A percentile compares a stretch with the other conserved stretches of the same genome.
Conservation (phyloP, 2,797 vertebrate genomes). For the Anas flavirostris region DNA sequence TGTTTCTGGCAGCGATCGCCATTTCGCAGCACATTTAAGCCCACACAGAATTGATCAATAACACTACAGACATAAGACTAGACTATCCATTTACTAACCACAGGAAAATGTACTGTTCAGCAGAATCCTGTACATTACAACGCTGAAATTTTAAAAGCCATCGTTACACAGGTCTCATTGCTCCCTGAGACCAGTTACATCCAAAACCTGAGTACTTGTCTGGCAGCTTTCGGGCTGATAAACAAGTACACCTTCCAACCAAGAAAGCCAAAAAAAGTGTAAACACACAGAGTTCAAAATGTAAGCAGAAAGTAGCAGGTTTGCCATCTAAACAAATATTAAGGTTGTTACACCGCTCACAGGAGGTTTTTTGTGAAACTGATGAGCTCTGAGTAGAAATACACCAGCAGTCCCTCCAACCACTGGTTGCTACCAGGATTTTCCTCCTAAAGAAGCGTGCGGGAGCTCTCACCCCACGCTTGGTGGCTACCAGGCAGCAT, state of each 20-base stretch:
- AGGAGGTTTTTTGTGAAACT: neutral
- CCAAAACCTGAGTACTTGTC: neutral
- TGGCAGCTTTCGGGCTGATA: neutral
- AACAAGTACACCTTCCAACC: neutral
- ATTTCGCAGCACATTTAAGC: constrained; percentile 79
- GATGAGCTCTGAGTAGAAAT: constrained; percentile 12
- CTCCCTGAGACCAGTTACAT: constrained; percentile 39
- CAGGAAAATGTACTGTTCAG: constrained; percentile 81
- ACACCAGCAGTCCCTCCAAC: constrained; percentile 60
- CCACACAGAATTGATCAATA: constrained; percentile 82
- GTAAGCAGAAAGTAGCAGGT: neutral
- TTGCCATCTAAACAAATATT: neutral
- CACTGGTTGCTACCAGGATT: constrained; percentile 76
- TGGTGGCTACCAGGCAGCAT: neutral
- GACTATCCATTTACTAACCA: constrained; percentile 84
- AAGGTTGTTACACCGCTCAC: neutral
- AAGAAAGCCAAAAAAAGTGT: neutral
- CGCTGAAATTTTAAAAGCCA: constrained; percentile 13
- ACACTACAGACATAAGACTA: constrained; percentile 81
- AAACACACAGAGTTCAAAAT: neutral
- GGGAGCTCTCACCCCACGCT: neutral
- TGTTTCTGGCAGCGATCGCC: constrained; percentile 76
- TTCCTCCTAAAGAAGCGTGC: neutral
- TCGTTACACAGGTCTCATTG: neutral
- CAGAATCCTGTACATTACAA: constrained; percentile 73